Evolutionary conservation across 2,888 invertebrate genomes (phyloP).

Genomic region (Beris morrisii): DNA sequence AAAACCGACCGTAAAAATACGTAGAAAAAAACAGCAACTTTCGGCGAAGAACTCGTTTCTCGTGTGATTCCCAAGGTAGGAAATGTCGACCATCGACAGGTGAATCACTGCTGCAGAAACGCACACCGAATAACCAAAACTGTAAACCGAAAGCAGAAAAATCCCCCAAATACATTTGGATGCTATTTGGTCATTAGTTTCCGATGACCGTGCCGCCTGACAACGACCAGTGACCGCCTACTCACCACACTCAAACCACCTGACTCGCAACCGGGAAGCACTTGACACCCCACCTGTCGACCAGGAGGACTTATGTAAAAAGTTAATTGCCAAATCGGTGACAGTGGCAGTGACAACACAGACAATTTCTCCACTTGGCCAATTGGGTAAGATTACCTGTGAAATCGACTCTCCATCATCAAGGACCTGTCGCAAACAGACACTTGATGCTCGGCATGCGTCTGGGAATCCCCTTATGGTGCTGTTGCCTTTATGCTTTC

Average conservation of each 20-base stretch:
- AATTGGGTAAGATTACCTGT: neutral
- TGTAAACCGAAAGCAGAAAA: neutral
- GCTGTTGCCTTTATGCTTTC: no score
- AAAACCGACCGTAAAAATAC: neutral
- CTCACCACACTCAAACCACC: no score
- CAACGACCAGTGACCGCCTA: no score
- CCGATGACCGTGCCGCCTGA: no score
- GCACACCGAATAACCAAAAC: neutral
- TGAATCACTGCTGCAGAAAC: neutral
- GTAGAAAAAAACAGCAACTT: neutral
- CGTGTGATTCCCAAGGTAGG: slow-evolving; percentile 6
- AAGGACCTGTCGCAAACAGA: neutral
- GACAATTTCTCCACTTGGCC: slow-evolving; percentile 6
- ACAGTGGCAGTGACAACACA: slow-evolving; percentile 2
- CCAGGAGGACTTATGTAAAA: neutral
- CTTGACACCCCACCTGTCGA: neutral
- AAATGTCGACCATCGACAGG: neutral
- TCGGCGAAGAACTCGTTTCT: slow-evolving; percentile 1
- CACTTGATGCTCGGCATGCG: neutral
- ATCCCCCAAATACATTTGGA: neutral
- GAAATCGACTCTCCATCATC: neutral
- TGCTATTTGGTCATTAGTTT: no score
- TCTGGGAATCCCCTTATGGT: neutral
- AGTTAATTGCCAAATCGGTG: neutral
- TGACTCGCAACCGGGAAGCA: no score